Evolutionary conservation across 2,797 vertebrate species (phyloP).

Genomic region (Heliangelus exortis): DNA sequence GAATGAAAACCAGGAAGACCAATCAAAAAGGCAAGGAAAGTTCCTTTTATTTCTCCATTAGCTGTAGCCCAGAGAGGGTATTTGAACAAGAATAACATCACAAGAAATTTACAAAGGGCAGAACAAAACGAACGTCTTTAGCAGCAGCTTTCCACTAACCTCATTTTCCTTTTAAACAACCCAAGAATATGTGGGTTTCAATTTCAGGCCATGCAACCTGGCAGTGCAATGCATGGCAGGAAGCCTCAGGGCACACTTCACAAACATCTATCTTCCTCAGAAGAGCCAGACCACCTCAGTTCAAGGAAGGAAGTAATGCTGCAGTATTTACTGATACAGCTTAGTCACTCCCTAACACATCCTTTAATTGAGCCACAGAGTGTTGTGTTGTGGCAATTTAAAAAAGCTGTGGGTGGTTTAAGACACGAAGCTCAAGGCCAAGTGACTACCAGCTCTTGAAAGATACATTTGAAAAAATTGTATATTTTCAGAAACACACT

Average conservation of each 20-base stretch:
- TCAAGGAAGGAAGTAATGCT: not conserved
- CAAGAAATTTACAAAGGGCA: constrained; percentile 34
- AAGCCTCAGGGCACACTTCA: not conserved
- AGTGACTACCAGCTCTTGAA: not conserved
- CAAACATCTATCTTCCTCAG: rapidly evolving
- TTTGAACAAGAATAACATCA: constrained; percentile 57
- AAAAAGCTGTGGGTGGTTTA: not conserved
- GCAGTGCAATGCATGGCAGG: not conserved
- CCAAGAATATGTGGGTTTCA: constrained; percentile 20
- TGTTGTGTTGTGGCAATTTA: not conserved
- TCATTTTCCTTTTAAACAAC: constrained; percentile 19
- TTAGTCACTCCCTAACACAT: not conserved
- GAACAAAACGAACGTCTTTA: constrained; percentile 4
- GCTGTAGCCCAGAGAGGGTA: constrained; percentile 28
- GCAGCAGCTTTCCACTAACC: not conserved
- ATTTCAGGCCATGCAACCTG: not conserved
- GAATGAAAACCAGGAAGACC: constrained; percentile 68
- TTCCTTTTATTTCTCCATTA: constrained; percentile 55
- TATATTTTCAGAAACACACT: not conserved
- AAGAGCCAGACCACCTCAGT: not conserved
- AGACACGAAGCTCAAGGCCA: not conserved
- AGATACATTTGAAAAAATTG: not conserved
- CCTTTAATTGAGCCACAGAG: not conserved
- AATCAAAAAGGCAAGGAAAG: constrained; percentile 57
- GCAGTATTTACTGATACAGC: not conserved